Conservation (phyloP, 2,888 invertebrate species). For the Drosophila eohydei region DNA sequence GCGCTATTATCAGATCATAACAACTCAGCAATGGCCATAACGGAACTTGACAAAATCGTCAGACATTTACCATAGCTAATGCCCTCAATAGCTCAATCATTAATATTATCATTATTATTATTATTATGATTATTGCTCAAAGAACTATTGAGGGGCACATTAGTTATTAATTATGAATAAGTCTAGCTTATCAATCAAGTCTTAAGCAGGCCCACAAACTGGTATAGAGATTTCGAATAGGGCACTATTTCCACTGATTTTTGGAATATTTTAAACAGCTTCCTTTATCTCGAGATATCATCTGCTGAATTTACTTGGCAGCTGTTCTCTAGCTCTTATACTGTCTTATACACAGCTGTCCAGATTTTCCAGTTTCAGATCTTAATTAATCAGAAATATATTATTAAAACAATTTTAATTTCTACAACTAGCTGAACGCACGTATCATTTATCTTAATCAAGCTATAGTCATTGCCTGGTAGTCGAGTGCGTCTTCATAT, state of each 20-base stretch:
- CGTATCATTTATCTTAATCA: conserved; percentile 1
- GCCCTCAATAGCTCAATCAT: conserved; percentile 8
- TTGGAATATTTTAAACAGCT: too few species aligned
- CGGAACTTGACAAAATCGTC: conserved; percentile 24
- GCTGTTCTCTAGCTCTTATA: too few species aligned
- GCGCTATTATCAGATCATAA: conserved; percentile 52
- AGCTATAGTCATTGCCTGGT: not conserved
- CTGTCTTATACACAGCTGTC: too few species aligned
- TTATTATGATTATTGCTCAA: conserved; percentile 1
- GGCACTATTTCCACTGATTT: too few species aligned
- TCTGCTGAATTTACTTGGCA: too few species aligned
- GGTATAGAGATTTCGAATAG: too few species aligned
- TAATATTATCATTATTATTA: conserved; percentile 7
- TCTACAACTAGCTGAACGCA: not conserved
- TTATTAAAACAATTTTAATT: too few species aligned
- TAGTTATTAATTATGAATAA: conserved; percentile 9
- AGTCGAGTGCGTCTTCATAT: not conserved
- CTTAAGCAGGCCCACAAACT: not conserved
- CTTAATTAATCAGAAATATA: too few species aligned
- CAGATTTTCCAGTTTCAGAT: too few species aligned
- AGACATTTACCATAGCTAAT: conserved; percentile 20
- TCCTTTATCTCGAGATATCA: too few species aligned
- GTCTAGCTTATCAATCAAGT: not conserved
- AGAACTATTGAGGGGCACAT: not conserved
- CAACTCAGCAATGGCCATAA: conserved; percentile 25